A percentile compares a stretch with the other conserved stretches of the same genome.
phyloP scores from a whole-genome alignment of 2,797 vertebrate genomes.

The Parauchenoglanis punctatus region DNA sequence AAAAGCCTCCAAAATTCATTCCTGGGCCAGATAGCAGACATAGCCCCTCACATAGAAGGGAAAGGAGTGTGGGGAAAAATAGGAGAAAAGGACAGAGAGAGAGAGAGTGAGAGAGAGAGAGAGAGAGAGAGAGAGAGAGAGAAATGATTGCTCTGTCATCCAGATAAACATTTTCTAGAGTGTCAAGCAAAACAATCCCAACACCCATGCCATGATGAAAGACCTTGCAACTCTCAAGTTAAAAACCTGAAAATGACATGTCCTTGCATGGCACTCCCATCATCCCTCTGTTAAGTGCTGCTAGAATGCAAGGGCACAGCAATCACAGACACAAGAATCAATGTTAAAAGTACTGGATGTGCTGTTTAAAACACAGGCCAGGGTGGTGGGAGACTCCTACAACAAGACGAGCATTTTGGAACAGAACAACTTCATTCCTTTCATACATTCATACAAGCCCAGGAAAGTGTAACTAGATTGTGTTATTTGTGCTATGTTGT shows the following conservation, averaged over 20 bases:
- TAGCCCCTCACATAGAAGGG: constrained; percentile 47
- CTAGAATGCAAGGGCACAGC: constrained; percentile 44
- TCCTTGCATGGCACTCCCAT: constrained; percentile 55
- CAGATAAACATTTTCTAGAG: constrained; percentile 68
- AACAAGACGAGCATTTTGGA: constrained; percentile 33
- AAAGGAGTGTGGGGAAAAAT: constrained; percentile 21
- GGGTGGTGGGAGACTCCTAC: constrained; percentile 18
- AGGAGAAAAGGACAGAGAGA: background rate
- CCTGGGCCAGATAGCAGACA: constrained; percentile 65
- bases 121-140: constrained; percentile 17
- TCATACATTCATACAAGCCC: background rate
- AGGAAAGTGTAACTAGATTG: constrained; percentile 7
- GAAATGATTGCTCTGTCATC: constrained; percentile 39
- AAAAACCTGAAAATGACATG: constrained; percentile 47
- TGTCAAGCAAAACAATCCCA: constrained; percentile 67
- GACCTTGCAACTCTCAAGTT: constrained; percentile 65
- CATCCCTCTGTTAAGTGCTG: constrained; percentile 47
- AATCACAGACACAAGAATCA: constrained; percentile 33
- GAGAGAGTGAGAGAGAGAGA: background rate
- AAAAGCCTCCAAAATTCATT: constrained; percentile 69
- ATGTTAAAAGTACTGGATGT: constrained; percentile 40
- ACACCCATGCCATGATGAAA: constrained; percentile 71
- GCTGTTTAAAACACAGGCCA: constrained; percentile 41
- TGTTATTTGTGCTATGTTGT: background rate
- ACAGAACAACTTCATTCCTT: background rate